phyloP scores from a whole-genome alignment of 2,797 vertebrate species.

The Pelodytes ibericus region DNA sequence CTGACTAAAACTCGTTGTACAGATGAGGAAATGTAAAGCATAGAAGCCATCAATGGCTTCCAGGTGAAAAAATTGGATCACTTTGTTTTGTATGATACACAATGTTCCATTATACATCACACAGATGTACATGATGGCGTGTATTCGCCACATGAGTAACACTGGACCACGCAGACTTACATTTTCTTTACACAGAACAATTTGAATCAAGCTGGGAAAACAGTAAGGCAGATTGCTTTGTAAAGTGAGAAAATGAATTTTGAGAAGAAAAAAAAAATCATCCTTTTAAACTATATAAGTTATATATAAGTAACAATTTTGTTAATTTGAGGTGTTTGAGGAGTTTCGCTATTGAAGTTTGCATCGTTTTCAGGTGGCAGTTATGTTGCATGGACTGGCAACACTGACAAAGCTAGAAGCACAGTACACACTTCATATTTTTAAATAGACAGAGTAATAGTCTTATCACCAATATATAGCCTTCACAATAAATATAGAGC shows the following conservation, averaged over 20 bases:
- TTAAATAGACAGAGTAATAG: too few species aligned
- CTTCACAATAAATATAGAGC: too few species aligned
- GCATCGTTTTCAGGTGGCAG: background rate
- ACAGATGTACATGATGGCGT: slow-evolving; percentile 36
- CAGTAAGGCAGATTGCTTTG: slow-evolving; percentile 49
- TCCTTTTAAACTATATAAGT: slow-evolving; percentile 39
- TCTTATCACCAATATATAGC: too few species aligned
- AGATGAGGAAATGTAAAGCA: background rate
- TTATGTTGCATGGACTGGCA: too few species aligned
- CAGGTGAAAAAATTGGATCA: background rate
- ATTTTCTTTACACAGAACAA: slow-evolving; percentile 49
- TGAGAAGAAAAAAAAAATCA: too few species aligned
- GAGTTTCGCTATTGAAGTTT: slow-evolving; percentile 25
- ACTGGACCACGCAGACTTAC: slow-evolving; percentile 42
- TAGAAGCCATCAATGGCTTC: background rate
- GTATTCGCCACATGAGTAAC: slow-evolving; percentile 39
- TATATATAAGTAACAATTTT: slow-evolving; percentile 35
- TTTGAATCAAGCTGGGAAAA: slow-evolving; percentile 56
- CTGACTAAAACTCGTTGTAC: background rate
- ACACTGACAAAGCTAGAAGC: too few species aligned
- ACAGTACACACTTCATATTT: too few species aligned
- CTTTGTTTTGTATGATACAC: background rate
- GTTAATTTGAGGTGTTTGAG: slow-evolving; percentile 32
- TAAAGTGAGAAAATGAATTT: slow-evolving; percentile 46
- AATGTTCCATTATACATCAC: background rate